Percentiles rank a stretch among this genome's conserved stretches.
These are phyloP conservation scores for Stichopus chloronotus DNA, from an alignment of 35 echinoderm and acorn worm species.

Conservation along the genomic window DNA sequence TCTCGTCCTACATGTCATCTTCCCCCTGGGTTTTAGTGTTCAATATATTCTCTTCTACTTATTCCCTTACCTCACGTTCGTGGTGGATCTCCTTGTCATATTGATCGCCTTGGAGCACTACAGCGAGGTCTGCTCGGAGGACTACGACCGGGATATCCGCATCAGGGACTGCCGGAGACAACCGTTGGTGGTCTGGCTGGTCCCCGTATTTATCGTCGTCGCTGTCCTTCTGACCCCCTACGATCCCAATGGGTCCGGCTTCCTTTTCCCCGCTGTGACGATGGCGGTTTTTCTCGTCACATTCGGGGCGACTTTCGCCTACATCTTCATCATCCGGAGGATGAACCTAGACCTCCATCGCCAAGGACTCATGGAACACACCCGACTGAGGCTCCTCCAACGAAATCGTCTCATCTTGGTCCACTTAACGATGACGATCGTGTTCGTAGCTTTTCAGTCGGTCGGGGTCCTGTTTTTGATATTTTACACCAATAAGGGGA, in stretches of 20 bases:
- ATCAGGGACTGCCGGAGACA: slow-evolving; percentile 22
- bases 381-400: background rate
- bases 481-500: background rate
- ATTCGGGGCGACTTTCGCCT: slow-evolving; percentile 11
- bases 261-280: slow-evolving; percentile 7
- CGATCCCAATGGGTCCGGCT: background rate
- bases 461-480: background rate
- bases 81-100: background rate
- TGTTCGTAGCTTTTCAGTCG: background rate
- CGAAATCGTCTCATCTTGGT: slow-evolving; percentile 31
- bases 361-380: background rate
- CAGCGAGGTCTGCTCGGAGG: slow-evolving; percentile 4
- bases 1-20: slow-evolving; percentile 6
- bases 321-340: slow-evolving; percentile 11
- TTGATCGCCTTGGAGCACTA: background rate
- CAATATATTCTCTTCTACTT: slow-evolving; percentile 3
- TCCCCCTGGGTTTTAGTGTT: background rate
- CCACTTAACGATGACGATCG: slow-evolving; percentile 32
- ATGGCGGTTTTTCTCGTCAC: background rate
- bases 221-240: background rate
- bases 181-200: slow-evolving; percentile 11
- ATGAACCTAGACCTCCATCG: slow-evolving; percentile 47
- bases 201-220: background rate
- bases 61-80: slow-evolving; percentile 24
- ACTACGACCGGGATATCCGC: slow-evolving; percentile 37